These are phyloP conservation scores for Drosophila flavopinicola DNA, from an alignment of 2,888 invertebrate species.

Conservation along the genomic window DNA sequence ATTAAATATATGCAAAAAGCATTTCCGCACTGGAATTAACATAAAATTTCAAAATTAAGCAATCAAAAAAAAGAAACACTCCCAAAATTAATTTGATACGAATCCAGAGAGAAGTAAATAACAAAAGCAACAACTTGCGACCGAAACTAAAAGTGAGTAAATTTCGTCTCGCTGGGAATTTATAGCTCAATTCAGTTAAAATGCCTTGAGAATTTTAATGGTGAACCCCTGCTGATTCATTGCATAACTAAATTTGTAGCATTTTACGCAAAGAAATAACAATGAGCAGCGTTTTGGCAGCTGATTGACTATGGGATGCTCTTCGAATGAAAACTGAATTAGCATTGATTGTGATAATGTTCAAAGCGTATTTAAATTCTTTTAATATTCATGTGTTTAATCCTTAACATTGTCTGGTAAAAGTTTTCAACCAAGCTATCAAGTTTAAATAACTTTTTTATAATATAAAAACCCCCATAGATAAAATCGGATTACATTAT, in stretches of 20 bases:
- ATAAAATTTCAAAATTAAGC: constrained; percentile 54
- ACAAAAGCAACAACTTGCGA: not conserved
- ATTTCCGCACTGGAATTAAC: constrained; percentile 71
- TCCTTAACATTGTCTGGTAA: too few species aligned
- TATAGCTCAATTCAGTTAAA: constrained; percentile 22
- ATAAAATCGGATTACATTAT: too few species aligned
- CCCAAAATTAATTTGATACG: constrained; percentile 22
- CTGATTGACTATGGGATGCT: not conserved
- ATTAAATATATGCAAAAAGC: constrained; percentile 59
- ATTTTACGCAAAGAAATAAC: constrained; percentile 4
- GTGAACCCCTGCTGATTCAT: constrained; percentile 37
- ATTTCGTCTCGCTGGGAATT: constrained; percentile 28
- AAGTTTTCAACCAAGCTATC: too few species aligned
- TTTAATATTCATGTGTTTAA: too few species aligned
- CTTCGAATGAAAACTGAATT: not conserved
- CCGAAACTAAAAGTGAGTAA: constrained; percentile 35
- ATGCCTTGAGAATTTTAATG: constrained; percentile 45
- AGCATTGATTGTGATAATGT: too few species aligned
- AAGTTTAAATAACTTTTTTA: too few species aligned
- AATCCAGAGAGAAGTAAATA: constrained; percentile 12
- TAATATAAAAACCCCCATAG: too few species aligned
- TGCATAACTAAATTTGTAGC: constrained; percentile 29
- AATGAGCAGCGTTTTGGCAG: not conserved
- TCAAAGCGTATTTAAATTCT: too few species aligned
- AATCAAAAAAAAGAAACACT: constrained; percentile 18